A percentile compares a stretch with the other conserved stretches of the same genome.
These are phyloP conservation scores for Drosophila sordidula DNA, from an alignment of 2,888 invertebrate species.

Conservation along the genomic window DNA sequence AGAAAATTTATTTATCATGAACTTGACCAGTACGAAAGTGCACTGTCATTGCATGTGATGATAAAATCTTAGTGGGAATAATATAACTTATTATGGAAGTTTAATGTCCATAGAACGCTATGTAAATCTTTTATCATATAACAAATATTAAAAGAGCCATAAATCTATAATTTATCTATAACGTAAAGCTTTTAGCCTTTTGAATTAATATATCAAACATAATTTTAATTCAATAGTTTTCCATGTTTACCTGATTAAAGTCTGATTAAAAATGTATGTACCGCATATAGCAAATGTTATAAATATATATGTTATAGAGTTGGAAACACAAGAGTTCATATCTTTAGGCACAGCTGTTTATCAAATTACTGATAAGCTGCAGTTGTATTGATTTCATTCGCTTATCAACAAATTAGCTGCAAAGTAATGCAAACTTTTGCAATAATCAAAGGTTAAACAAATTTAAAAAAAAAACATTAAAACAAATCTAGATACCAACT, in stretches of 20 bases:
- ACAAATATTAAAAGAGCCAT: too few species aligned
- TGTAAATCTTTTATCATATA: too few species aligned
- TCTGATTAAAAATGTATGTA: too few species aligned
- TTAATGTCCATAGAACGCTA: too few species aligned
- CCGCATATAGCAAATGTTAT: too few species aligned
- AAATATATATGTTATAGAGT: neutral
- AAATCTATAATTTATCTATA: too few species aligned
- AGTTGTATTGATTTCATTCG: neutral
- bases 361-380: constrained; percentile 31
- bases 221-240: too few species aligned
- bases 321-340: neutral
- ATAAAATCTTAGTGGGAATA: neutral
- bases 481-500: neutral
- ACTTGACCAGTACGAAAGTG: neutral
- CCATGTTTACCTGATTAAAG: too few species aligned
- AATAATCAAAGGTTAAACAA: neutral
- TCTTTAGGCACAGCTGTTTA: constrained; percentile 19
- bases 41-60: neutral
- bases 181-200: too few species aligned
- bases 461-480: neutral
- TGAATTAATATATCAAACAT: too few species aligned
- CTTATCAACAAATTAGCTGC: neutral
- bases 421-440: neutral
- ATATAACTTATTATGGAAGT: too few species aligned
- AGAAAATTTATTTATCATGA: neutral